Percentiles rank a stretch among this genome's conserved stretches.
These are phyloP conservation scores for Agrochola lota DNA, from an alignment of 2,888 invertebrate genomes.

Conservation along the genomic window DNA sequence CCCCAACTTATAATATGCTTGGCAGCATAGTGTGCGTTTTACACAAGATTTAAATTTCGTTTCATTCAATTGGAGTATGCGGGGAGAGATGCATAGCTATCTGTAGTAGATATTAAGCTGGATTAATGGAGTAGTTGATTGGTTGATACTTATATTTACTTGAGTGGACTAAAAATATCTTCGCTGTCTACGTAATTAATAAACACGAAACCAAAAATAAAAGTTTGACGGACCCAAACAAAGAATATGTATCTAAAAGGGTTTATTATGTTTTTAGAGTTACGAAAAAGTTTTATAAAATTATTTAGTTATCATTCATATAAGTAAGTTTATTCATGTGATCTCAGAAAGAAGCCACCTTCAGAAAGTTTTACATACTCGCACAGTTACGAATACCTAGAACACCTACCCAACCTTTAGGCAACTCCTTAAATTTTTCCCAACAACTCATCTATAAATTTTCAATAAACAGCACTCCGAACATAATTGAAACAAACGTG, in stretches of 20 bases:
- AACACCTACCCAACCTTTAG: not conserved
- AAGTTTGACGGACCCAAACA: not conserved
- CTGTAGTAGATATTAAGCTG: not conserved
- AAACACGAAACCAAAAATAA: too few relatives aligned
- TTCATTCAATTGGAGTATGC: too few relatives aligned
- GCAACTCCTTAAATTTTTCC: not conserved
- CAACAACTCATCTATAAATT: slow-evolving; percentile 27
- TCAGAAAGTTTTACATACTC: not conserved
- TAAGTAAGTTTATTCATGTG: not conserved
- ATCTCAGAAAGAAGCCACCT: not conserved
- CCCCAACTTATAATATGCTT: too few relatives aligned
- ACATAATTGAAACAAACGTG: slow-evolving; percentile 40
- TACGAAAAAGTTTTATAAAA: not conserved
- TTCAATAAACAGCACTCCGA: slow-evolving; percentile 43
- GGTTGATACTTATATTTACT: not conserved
- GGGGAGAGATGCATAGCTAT: not conserved
- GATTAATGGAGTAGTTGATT: slow-evolving; percentile 1
- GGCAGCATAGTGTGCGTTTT: too few relatives aligned
- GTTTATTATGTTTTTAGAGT: not conserved
- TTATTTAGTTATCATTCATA: not conserved
- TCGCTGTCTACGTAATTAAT: not conserved
- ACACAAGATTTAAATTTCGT: too few relatives aligned
- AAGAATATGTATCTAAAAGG: not conserved
- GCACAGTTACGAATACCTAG: not conserved
- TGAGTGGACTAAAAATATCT: not conserved